Evolutionary conservation across 2,113 vertebrate genomes (phyloP).

Genomic region (Melierax canorus): DNA sequence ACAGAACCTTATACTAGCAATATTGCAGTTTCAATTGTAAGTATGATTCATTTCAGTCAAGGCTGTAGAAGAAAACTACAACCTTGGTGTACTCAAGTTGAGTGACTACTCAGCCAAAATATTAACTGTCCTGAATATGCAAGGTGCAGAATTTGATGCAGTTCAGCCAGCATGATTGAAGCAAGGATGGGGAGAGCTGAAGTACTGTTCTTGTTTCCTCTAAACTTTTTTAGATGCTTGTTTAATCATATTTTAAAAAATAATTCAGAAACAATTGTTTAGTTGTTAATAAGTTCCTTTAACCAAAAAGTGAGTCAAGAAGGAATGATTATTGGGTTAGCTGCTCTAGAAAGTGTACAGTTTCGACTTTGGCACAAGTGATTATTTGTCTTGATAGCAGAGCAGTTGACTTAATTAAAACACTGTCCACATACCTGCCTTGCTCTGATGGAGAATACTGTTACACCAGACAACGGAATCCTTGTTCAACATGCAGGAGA

Average conservation of each 20-base stretch:
- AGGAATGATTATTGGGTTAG: not conserved
- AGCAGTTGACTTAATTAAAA: slow-evolving; percentile 66
- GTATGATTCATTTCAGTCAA: not conserved
- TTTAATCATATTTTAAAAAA: not conserved
- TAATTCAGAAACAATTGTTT: not conserved
- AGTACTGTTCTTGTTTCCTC: not conserved
- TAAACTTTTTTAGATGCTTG: not conserved
- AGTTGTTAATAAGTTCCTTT: not conserved
- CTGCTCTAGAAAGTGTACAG: not conserved
- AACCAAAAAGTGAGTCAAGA: not conserved
- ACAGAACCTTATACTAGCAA: not conserved
- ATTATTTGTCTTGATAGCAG: slow-evolving; percentile 42
- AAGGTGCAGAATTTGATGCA: not conserved
- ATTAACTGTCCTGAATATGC: not conserved
- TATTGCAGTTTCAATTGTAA: not conserved
- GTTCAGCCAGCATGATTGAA: not conserved
- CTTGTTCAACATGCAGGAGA: slow-evolving; percentile 42
- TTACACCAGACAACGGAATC: slow-evolving; percentile 50
- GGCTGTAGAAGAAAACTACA: not conserved
- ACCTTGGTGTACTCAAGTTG: not conserved
- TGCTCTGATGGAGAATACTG: slow-evolving; percentile 23
- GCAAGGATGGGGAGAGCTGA: not conserved
- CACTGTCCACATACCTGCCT: slow-evolving; percentile 34
- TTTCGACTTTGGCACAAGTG: slow-evolving; percentile 28
- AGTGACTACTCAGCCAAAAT: not conserved